Evolutionary conservation across 2,113 vertebrate species (phyloP).

Genomic region (Mus musculus): GRCm39 chr2:114290001-114290500

Average conservation of each 20-base stretch:
- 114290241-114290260: not conserved
- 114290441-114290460: slow-evolving; percentile 11
- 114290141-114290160: slow-evolving; percentile 36
- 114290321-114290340: not conserved
- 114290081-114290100: not conserved
- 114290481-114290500: slow-evolving; percentile 56
- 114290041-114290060: not conserved
- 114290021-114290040: not conserved
- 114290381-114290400: slow-evolving; percentile 48
- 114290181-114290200: not conserved
- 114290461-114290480: slow-evolving; percentile 46
- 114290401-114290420: slow-evolving; percentile 1
- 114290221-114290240: not conserved
- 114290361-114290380: not conserved
- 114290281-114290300: not conserved
- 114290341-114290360: not conserved
- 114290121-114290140: not conserved
- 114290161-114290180: slow-evolving; percentile 38
- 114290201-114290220: not conserved
- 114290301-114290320: not conserved
- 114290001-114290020: not conserved
- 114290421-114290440: slow-evolving; percentile 21
- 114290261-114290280: not conserved
- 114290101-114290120: not conserved
- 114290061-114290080: not conserved